These are phyloP conservation scores for Odontocerum albicorne DNA, from an alignment of 2,888 invertebrate species.

Conservation along the genomic window DNA sequence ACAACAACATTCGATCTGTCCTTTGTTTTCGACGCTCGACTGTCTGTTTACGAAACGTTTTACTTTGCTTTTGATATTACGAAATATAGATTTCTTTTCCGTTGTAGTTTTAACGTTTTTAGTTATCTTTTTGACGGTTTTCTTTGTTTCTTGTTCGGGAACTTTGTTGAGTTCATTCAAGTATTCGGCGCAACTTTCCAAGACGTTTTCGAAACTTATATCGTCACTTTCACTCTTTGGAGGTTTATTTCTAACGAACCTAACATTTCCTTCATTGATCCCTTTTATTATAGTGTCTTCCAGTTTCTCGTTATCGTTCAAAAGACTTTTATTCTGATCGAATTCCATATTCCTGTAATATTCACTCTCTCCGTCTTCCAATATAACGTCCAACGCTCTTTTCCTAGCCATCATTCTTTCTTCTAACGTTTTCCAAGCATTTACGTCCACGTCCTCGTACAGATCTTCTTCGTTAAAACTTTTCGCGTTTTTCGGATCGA, in stretches of 20 bases:
- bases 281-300: slow-evolving; percentile 19
- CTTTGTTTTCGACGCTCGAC: slow-evolving; percentile 6
- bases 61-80: slow-evolving; percentile 47
- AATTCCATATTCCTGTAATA: slow-evolving; percentile 53
- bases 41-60: slow-evolving; percentile 42
- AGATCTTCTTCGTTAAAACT: slow-evolving; percentile 38
- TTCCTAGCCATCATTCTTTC: slow-evolving; percentile 41
- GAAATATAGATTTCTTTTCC: slow-evolving; percentile 52
- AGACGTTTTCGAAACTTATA: slow-evolving; percentile 33
- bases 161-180: slow-evolving; percentile 21
- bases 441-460: slow-evolving; percentile 37
- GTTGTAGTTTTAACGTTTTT: slow-evolving; percentile 30
- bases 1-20: slow-evolving; percentile 52
- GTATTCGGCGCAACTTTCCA: slow-evolving; percentile 44
- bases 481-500: slow-evolving; percentile 31
- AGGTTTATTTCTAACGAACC: slow-evolving; percentile 27
- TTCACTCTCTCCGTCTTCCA: slow-evolving; percentile 55
- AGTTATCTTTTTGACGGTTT: slow-evolving; percentile 2
- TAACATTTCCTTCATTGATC: slow-evolving; percentile 30
- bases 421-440: slow-evolving; percentile 43
- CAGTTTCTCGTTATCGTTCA: slow-evolving; percentile 7
- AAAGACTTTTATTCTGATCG: slow-evolving; percentile 31
- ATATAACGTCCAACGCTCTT: slow-evolving; percentile 50
- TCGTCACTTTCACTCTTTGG: slow-evolving; percentile 1
- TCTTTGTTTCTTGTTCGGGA: not conserved